These are phyloP conservation scores for Nannoperca australis DNA, from an alignment of 2,797 vertebrate species.

Conservation along the genomic window DNA sequence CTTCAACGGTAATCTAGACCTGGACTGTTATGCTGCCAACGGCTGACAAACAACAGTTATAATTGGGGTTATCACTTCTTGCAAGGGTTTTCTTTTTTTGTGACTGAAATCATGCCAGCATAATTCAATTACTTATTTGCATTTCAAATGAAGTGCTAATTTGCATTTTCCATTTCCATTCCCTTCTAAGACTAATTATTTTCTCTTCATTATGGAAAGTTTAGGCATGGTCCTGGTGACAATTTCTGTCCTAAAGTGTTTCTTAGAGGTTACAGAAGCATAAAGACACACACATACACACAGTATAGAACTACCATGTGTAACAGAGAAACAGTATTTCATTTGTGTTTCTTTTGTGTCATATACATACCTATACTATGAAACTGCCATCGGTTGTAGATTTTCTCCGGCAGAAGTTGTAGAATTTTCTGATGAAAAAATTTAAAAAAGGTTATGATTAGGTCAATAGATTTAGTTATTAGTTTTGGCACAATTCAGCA, in stretches of 20 bases:
- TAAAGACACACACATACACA: slow-evolving; percentile 10
- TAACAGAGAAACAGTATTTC: neutral
- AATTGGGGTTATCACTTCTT: slow-evolving; percentile 80
- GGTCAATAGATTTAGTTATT: neutral
- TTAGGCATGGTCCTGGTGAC: slow-evolving; percentile 59
- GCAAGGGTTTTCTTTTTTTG: slow-evolving; percentile 61
- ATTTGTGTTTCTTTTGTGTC: neutral
- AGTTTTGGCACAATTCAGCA: neutral
- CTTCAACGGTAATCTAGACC: slow-evolving; percentile 50
- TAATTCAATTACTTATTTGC: slow-evolving; percentile 85
- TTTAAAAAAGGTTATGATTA: neutral
- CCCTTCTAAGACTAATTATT: slow-evolving; percentile 80
- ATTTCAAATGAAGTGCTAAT: slow-evolving; percentile 83
- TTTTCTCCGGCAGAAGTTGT: slow-evolving; percentile 97
- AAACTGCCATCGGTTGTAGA: slow-evolving; percentile 99
- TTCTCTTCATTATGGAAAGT: slow-evolving; percentile 70
- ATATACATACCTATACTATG: slow-evolving; percentile 97
- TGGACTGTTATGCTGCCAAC: slow-evolving; percentile 52
- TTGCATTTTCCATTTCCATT: slow-evolving; percentile 83
- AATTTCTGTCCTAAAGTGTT: slow-evolving; percentile 51
- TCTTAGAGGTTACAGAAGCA: slow-evolving; percentile 55
- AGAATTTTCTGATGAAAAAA: slow-evolving; percentile 93
- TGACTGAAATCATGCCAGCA: slow-evolving; percentile 76
- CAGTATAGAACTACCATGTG: slow-evolving; percentile 11
- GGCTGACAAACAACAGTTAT: slow-evolving; percentile 62